A percentile compares a stretch with the other conserved stretches of the same genome.
Evolutionary conservation across 2,113 vertebrate genomes (phyloP).

Genomic region (Ranitomeya imitator): DNA sequence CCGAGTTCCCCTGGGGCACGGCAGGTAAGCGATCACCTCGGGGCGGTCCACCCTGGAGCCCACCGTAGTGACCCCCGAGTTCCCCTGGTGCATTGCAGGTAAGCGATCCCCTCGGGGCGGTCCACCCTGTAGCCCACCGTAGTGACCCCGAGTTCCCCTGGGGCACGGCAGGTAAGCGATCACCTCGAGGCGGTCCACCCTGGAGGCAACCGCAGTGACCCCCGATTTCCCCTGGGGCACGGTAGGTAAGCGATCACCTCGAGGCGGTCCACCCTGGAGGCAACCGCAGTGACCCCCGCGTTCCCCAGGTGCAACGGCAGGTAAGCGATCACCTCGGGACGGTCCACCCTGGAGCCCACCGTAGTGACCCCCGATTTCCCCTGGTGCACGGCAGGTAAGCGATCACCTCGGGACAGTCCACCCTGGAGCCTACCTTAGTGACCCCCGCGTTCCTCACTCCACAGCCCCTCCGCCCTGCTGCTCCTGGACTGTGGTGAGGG

Average conservation of each 20-base stretch:
- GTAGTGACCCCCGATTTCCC: conserved; percentile 1
- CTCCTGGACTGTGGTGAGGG: conserved; percentile 95
- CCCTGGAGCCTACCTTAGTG: no score
- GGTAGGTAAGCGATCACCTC: conserved; percentile 74
- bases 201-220: no score
- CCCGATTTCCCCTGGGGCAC: conserved; percentile 73
- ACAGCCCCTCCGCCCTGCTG: conserved; percentile 76
- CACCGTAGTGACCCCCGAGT: no score
- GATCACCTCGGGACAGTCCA: no score
- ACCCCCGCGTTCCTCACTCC: neutral
- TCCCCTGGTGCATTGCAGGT: conserved; percentile 86
- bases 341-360: no score
- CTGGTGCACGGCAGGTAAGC: conserved; percentile 86
- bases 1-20: no score
- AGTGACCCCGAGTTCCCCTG: conserved; percentile 87
- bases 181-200: no score
- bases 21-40: conserved; percentile 67
- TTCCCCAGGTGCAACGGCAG: conserved; percentile 68
- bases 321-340: no score
- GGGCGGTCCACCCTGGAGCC: conserved; percentile 71
- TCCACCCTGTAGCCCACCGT: no score
- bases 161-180: conserved; percentile 78
- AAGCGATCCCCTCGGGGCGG: neutral
- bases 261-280: no score
- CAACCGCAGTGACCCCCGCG: no score